phyloP scores from a whole-genome alignment of 2,797 vertebrate species.

The Peromyscus eremicus region DNA sequence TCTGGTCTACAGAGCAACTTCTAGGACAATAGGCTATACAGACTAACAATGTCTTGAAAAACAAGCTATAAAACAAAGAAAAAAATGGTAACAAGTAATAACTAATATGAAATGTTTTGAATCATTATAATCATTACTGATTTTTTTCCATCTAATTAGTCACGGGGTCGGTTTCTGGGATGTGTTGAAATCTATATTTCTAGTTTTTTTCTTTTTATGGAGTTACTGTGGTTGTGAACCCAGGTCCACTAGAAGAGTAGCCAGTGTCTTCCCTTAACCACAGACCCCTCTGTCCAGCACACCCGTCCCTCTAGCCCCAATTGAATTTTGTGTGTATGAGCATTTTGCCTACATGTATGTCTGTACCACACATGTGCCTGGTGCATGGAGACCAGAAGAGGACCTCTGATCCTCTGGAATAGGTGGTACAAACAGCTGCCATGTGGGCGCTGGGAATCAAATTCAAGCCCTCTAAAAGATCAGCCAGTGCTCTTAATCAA shows the following conservation, averaged over 20 bases:
- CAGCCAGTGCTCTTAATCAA: neutral
- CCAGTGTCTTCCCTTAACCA: neutral
- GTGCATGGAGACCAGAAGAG: neutral
- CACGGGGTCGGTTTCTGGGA: neutral
- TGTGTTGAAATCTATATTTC: neutral
- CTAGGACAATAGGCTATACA: neutral
- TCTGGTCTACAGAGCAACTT: neutral
- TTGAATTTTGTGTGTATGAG: neutral
- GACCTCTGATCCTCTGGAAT: neutral
- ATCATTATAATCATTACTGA: neutral
- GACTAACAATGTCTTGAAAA: neutral
- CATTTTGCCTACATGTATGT: neutral
- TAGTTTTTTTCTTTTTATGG: neutral
- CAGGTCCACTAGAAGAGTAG: neutral
- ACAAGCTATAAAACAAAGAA: neutral
- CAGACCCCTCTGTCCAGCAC: neutral
- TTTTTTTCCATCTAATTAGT: neutral
- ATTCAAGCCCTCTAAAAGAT: neutral
- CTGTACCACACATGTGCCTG: too few species aligned
- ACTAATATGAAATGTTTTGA: neutral
- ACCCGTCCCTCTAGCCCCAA: neutral
- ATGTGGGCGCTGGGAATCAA: too few species aligned
- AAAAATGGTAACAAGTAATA: neutral
- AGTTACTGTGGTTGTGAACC: neutral
- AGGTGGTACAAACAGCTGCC: neutral